Evolutionary conservation across 2,888 invertebrate species (phyloP).

Genomic region (Ypsolopha sequella): DNA sequence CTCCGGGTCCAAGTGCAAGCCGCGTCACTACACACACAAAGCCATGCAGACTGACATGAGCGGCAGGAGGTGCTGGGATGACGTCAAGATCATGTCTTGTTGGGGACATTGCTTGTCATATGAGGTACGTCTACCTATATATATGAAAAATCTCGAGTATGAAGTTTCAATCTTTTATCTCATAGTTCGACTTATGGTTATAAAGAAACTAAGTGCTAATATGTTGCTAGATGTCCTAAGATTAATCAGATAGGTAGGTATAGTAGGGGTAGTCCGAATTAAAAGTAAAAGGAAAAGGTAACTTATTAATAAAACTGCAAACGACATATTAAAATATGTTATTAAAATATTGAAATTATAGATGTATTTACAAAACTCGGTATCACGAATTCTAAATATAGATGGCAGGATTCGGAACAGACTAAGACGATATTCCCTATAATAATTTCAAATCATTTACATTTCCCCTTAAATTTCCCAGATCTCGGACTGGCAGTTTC

Average conservation of each 20-base stretch:
- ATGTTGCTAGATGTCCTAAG: too few species aligned
- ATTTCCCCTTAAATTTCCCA: constrained; percentile 32
- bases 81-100: constrained; percentile 82
- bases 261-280: too few species aligned
- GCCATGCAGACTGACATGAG: constrained; percentile 63
- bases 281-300: too few species aligned
- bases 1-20: constrained; percentile 34
- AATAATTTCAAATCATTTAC: background rate
- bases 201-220: too few species aligned
- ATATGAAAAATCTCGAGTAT: too few species aligned
- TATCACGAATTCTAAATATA: background rate
- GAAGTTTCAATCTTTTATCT: too few species aligned
- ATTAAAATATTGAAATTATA: too few species aligned
- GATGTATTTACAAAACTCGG: too few species aligned
- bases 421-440: background rate
- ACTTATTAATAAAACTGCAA: too few species aligned
- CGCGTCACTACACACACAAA: constrained; percentile 42
- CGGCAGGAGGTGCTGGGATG: constrained; percentile 83
- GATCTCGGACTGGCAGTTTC: constrained; percentile 91
- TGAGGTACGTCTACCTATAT: constrained; percentile 71
- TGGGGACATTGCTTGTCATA: constrained; percentile 89
- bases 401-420: background rate
- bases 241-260: too few species aligned
- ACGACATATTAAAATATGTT: too few species aligned
- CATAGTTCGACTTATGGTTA: too few species aligned